Percentiles rank a stretch among this genome's conserved stretches.
Evolutionary conservation across 1,140 invertebrate genomes (phyloP).

Genomic region (Rhyacophila brunnea): DNA sequence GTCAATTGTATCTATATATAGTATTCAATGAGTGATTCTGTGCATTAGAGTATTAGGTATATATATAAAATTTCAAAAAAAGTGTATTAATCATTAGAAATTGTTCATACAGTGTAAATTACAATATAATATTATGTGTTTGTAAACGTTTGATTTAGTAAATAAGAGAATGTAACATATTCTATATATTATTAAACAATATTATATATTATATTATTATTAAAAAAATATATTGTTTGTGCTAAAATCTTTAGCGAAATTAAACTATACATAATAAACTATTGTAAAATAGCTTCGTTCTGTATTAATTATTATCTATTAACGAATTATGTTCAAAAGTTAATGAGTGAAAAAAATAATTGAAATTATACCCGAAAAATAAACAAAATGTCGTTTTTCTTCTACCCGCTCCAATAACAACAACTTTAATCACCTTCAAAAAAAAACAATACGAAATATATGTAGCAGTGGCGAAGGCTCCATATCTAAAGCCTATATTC

Average conservation of each 20-base stretch:
- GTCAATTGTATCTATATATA: no score
- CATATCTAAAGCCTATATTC: no score
- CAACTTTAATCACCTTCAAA: not conserved
- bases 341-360: conserved; percentile 24
- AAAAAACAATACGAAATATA: not conserved
- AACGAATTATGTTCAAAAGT: conserved; percentile 7
- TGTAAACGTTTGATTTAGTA: not conserved
- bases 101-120: not conserved
- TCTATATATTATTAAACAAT: conserved; percentile 8
- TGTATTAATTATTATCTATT: conserved; percentile 12
- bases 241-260: conserved; percentile 1
- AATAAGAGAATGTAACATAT: conserved; percentile 7
- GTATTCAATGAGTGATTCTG: no score
- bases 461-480: not conserved
- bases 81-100: conserved; percentile 7
- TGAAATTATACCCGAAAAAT: conserved; percentile 9
- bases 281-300: conserved; percentile 31
- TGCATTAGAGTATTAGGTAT: not conserved
- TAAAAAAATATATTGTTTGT: conserved; percentile 8
- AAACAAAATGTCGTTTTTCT: not conserved
- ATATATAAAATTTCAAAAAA: not conserved
- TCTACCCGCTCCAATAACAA: not conserved
- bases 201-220: conserved; percentile 2
- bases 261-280: conserved; percentile 12
- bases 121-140: not conserved